Evolutionary conservation across 2,113 vertebrate species (phyloP), one percentile per base, ranked within the genome.

Genomic region (Synchiropus splendidus): DNA sequence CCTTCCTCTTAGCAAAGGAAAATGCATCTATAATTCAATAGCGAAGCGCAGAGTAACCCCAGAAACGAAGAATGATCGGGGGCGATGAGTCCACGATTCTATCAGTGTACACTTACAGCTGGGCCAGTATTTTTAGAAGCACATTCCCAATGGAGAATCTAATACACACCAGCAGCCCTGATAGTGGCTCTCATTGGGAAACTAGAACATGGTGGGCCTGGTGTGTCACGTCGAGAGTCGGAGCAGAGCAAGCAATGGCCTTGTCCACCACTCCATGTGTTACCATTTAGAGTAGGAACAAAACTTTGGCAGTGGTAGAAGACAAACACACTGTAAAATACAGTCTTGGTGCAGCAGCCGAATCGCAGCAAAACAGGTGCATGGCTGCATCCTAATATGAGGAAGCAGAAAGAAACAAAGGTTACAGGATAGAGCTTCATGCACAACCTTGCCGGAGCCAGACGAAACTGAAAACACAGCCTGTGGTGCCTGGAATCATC

Each of bases 121-220:
- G 37, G 56, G 57, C 35, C 65, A 34, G 68, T 86, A 85, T 85
- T 86, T 86, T 83, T 85, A 85, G 82, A 71, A 46, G 18, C 53
- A 18, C 80, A 81, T 83, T 85, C 73, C 75, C 75, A 58, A 78
- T 71, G 47, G 79, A 82, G 73, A 79, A 81, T 78, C 70, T 80
- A 81, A 82, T 79, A 80, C 82, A 75, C 61, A 67, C 58, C 42
- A n/a, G 51, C 63, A 52, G 54, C 34, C 53, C 45, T 16, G 37
- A 76, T 70, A 69, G 72, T 67, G 64, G 62, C 72, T 63, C 51
- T 33, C 49, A 48, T 43, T 55, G 54, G 56, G 8, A 78, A 76
- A 79, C 52, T 62, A 58, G 74, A 78, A 75, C 67, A 67, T 45
- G 48, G 62, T 57, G 54, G 56, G 21, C 42, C 40, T 51, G 41